A percentile compares a stretch with the other conserved stretches of the same genome.
Evolutionary conservation across 2,113 vertebrate species (phyloP).

Genomic region (Ovis aries): ARS-UI_Ramb_v3.0 NC_056068.1:36979501-36980000

Average conservation of each 20-base stretch:
- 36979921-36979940: neutral
- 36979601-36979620: neutral
- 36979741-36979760: neutral
- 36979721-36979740: neutral
- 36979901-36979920: neutral
- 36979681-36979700: neutral
- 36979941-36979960: neutral
- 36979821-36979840: neutral
- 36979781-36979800: neutral
- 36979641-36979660: neutral
- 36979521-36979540: neutral
- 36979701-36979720: neutral
- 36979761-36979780: neutral
- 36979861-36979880: neutral
- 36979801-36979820: neutral
- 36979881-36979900: neutral
- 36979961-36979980: neutral
- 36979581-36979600: fast-evolving
- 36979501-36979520: neutral
- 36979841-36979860: neutral
- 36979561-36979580: neutral
- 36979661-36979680: neutral
- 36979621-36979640: neutral
- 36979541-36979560: neutral
- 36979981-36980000: neutral